Evolutionary conservation across 2,888 invertebrate species (phyloP).

Genomic region (Archips crataeganus): DNA sequence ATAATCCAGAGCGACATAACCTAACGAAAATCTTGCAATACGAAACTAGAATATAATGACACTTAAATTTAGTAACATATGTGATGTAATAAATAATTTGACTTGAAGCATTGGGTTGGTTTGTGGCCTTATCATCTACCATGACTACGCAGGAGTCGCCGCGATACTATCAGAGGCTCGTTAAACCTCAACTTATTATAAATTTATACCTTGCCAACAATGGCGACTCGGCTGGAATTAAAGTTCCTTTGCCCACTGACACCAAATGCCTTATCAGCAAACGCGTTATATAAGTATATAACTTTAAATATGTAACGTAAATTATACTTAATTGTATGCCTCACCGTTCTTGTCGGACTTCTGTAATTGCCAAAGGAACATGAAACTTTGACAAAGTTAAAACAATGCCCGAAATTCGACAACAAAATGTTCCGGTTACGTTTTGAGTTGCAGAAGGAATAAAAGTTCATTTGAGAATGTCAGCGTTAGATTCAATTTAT

Average conservation of each 20-base stretch:
- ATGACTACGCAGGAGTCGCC: conserved; percentile 56
- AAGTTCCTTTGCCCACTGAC: not conserved
- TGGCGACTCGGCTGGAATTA: conserved; percentile 53
- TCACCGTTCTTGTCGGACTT: conserved; percentile 13
- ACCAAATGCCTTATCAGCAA: conserved; percentile 7
- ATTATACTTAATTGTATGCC: conserved; percentile 20
- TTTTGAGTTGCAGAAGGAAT: conserved; percentile 10
- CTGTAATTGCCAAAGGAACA: conserved; percentile 19
- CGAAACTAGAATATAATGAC: too few species aligned
- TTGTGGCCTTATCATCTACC: conserved; percentile 57
- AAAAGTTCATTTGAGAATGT: conserved; percentile 20
- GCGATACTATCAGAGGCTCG: conserved; percentile 73
- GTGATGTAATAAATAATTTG: conserved; percentile 46
- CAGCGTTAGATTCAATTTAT: conserved; percentile 13
- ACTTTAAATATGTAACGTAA: conserved; percentile 6
- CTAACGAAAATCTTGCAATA: conserved; percentile 1
- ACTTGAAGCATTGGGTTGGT: conserved; percentile 46
- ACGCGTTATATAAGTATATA: conserved; percentile 10
- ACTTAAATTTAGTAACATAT: not conserved
- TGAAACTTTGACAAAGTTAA: conserved; percentile 28
- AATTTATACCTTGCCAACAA: conserved; percentile 64
- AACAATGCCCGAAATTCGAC: conserved; percentile 16
- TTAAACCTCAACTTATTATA: conserved; percentile 77
- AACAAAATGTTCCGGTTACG: conserved; percentile 14
- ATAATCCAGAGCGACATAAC: conserved; percentile 40